Percentiles rank a stretch among this genome's conserved stretches.
phyloP scores from a whole-genome alignment of 2,797 vertebrate genomes.

The Poecilia velifera region DNA sequence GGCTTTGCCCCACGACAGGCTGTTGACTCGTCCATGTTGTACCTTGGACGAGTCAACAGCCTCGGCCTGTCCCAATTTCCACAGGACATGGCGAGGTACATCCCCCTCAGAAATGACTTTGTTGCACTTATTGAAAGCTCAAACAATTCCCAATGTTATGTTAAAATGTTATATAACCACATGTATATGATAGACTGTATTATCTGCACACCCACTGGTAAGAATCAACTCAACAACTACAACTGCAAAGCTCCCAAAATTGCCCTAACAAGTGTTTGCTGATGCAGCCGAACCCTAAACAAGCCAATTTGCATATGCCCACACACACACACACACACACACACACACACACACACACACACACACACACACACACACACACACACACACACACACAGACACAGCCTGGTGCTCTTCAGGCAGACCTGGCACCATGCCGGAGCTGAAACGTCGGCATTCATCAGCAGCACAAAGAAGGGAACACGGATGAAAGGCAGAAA shows the following conservation, averaged over 20 bases:
- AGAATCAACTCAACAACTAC: background rate
- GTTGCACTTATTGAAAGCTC: background rate
- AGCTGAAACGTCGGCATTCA: conserved; percentile 65
- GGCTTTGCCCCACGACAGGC: background rate
- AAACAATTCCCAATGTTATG: background rate
- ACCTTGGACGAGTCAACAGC: background rate
- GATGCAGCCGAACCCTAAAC: conserved; percentile 77
- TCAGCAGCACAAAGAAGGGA: conserved; percentile 68
- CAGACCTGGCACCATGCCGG: conserved; percentile 65
- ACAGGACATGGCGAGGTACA: background rate
- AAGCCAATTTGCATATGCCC: conserved; percentile 72
- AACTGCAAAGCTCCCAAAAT: conserved; percentile 33
- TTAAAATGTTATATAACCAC: background rate
- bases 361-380: conserved; percentile 2
- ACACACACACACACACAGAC: background rate
- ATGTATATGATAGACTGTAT: background rate
- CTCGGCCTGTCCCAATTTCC: background rate
- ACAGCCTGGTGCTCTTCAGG: conserved; percentile 53
- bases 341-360: background rate
- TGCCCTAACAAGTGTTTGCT: conserved; percentile 74
- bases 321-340: background rate
- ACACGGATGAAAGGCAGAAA: conserved; percentile 37
- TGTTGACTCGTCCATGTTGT: background rate
- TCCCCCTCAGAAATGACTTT: background rate
- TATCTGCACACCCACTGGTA: background rate